These are phyloP conservation scores for Fukomys damarensis DNA, from an alignment of 2,113 vertebrate species.

Conservation along the genomic window DNA sequence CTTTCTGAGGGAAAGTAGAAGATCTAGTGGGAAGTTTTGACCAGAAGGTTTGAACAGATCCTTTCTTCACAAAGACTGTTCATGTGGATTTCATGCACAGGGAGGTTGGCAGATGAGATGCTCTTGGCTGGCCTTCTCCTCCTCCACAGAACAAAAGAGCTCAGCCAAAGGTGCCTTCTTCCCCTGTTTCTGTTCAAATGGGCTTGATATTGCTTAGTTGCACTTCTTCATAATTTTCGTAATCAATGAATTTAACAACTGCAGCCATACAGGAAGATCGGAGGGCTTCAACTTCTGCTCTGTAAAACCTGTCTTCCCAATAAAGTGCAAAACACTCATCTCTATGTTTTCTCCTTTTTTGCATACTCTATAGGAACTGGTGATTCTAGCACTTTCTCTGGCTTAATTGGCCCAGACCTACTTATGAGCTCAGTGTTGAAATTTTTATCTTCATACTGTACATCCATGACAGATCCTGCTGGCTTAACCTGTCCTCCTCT, in stretches of 20 bases:
- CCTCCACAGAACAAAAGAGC: conserved; percentile 95
- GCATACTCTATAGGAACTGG: conserved; percentile 84
- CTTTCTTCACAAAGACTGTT: conserved; percentile 72
- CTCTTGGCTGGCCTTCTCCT: conserved; percentile 95
- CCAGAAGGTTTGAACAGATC: conserved; percentile 55
- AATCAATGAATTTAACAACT: conserved; percentile 96
- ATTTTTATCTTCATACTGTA: conserved; percentile 88
- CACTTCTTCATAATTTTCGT: conserved; percentile 98
- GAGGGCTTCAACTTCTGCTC: background rate
- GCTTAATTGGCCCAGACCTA: conserved; percentile 92
- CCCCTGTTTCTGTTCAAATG: conserved; percentile 90
- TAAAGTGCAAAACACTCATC: conserved; percentile 97
- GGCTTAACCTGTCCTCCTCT: conserved; percentile 94
- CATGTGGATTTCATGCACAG: conserved; percentile 93
- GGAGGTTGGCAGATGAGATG: conserved; percentile 94
- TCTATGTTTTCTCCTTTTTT: conserved; percentile 93
- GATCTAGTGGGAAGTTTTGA: conserved; percentile 75
- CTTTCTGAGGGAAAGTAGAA: conserved; percentile 70
- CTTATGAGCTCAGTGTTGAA: conserved; percentile 91
- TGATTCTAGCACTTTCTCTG: conserved; percentile 90
- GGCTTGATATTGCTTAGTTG: conserved; percentile 93
- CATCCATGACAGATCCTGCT: conserved; percentile 73
- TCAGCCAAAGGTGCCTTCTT: conserved; percentile 95
- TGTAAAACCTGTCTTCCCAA: conserved; percentile 93
- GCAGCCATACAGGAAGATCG: conserved; percentile 93